Evolutionary conservation across 2,113 vertebrate species (phyloP).

Genomic region (Gadus macrocephalus): DNA sequence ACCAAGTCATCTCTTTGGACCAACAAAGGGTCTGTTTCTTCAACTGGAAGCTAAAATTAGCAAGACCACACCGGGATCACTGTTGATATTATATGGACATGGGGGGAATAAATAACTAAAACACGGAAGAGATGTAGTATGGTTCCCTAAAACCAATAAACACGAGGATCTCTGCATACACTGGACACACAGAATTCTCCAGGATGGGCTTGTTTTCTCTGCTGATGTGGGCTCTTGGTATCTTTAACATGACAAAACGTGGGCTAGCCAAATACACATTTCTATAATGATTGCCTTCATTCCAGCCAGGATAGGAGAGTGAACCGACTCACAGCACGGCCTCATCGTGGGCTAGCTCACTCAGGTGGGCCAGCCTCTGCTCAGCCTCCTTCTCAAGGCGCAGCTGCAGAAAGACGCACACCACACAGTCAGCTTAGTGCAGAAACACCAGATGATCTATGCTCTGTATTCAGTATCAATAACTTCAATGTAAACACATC

Average conservation of each 20-base stretch:
- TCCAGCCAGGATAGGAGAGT: slow-evolving; percentile 35
- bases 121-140: slow-evolving; percentile 37
- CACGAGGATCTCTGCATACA: slow-evolving; percentile 34
- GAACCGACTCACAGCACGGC: slow-evolving; percentile 77
- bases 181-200: slow-evolving; percentile 27
- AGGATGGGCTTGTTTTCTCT: slow-evolving; percentile 65
- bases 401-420: slow-evolving; percentile 60
- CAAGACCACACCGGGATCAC: slow-evolving; percentile 57
- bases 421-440: slow-evolving; percentile 6
- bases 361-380: slow-evolving; percentile 69
- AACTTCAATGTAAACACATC: no score
- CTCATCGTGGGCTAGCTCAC: slow-evolving; percentile 76
- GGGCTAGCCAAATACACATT: slow-evolving; percentile 59
- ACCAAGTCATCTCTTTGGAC: slow-evolving; percentile 4
- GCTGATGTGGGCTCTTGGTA: slow-evolving; percentile 42
- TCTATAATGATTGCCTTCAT: slow-evolving; percentile 51
- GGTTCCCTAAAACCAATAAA: slow-evolving; percentile 56
- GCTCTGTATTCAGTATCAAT: no score
- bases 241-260: slow-evolving; percentile 45
- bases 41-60: slow-evolving; percentile 21
- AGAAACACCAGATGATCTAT: no score
- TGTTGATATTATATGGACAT: slow-evolving; percentile 48
- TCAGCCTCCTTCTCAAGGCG: slow-evolving; percentile 78
- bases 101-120: slow-evolving; percentile 40
- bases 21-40: slow-evolving; percentile 41